A percentile compares a stretch with the other conserved stretches of the same genome.
Evolutionary conservation across 1,140 invertebrate species (phyloP).

Genomic region (Armadillidium nasatum): DNA sequence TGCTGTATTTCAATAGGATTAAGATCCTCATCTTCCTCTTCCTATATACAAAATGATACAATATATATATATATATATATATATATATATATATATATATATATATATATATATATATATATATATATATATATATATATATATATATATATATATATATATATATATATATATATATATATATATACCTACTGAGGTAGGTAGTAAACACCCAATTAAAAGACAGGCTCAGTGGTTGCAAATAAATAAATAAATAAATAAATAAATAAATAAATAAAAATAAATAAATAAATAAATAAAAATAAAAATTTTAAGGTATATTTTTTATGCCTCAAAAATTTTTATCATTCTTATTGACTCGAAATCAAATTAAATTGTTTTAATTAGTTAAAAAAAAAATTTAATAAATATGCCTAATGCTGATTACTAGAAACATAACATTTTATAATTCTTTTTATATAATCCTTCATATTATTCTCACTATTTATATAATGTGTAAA

Average conservation of each 20-base stretch:
- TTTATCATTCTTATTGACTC: too few species aligned
- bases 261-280: not conserved
- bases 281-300: not conserved
- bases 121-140: not conserved
- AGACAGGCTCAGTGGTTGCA: not conserved
- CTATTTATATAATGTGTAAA: too few species aligned
- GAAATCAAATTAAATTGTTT: too few species aligned
- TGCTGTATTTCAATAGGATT: conserved; percentile 40
- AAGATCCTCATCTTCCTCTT: conserved; percentile 39
- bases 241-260: not conserved
- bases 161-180: not conserved
- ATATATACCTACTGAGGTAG: not conserved
- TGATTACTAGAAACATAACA: too few species aligned
- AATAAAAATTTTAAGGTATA: not conserved
- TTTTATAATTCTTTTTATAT: too few species aligned
- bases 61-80: conserved; percentile 16
- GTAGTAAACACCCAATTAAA: too few species aligned
- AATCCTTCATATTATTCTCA: too few species aligned
- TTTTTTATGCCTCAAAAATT: too few species aligned
- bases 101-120: not conserved
- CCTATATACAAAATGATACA: not conserved
- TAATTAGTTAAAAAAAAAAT: too few species aligned
- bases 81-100: not conserved
- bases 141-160: not conserved
- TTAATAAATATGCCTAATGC: too few species aligned